A percentile compares a stretch with the other conserved stretches of the same genome.
Conservation (phyloP, 2,113 vertebrate genomes). For the Limnothrissa miodon region DNA sequence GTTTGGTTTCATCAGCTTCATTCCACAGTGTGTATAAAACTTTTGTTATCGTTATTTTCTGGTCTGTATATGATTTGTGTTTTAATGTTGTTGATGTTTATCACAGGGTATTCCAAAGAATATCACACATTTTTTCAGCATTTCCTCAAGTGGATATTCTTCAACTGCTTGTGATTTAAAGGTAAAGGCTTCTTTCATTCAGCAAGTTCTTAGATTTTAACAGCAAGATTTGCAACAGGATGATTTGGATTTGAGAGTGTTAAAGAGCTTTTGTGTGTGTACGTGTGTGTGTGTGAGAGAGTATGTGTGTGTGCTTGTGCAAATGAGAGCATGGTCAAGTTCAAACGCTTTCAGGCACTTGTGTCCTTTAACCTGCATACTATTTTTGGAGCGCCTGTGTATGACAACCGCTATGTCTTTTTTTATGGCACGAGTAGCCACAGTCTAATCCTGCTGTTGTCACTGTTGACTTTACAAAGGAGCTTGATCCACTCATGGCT, state of each 20-base stretch:
- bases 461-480: constrained; percentile 45
- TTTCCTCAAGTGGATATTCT: neutral
- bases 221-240: neutral
- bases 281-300: neutral
- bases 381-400: constrained; percentile 1
- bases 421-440: neutral
- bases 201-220: neutral
- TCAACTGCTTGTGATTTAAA: neutral
- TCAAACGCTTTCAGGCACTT: neutral
- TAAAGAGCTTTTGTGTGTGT: neutral
- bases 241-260: neutral
- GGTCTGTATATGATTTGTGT: neutral
- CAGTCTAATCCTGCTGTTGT: neutral
- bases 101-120: constrained; percentile 51
- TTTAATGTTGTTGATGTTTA: neutral
- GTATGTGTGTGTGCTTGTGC: neutral
- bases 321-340: neutral
- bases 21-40: neutral
- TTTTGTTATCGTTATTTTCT: neutral
- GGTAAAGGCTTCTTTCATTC: constrained; percentile 43
- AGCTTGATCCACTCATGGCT: constrained; percentile 67
- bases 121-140: constrained; percentile 36
- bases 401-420: neutral
- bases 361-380: neutral
- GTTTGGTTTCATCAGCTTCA: neutral